Percentiles rank a stretch among this genome's conserved stretches.
phyloP scores from a whole-genome alignment of 2,888 invertebrate genomes.

The Tineola bisselliella region DNA sequence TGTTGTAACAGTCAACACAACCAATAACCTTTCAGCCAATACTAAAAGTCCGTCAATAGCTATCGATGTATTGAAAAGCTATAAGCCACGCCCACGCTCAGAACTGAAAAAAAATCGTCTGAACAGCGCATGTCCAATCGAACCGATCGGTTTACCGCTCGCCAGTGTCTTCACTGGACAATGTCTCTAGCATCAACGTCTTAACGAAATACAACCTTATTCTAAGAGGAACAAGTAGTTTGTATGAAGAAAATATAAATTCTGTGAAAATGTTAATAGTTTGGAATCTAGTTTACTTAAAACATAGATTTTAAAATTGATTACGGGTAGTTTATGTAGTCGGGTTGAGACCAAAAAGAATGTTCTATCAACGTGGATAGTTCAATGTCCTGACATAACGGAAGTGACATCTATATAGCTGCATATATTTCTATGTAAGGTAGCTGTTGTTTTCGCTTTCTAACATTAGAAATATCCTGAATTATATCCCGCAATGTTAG shows the following conservation, averaged over 20 bases:
- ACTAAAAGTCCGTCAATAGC: constrained; percentile 18
- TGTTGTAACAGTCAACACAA: neutral
- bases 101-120: constrained; percentile 26
- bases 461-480: too few relatives aligned
- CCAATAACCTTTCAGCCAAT: neutral
- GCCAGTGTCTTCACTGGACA: neutral
- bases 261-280: too few relatives aligned
- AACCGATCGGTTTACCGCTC: constrained; percentile 13
- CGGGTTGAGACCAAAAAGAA: too few relatives aligned
- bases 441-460: too few relatives aligned
- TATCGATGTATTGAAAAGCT: constrained; percentile 23
- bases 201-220: neutral
- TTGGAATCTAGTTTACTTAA: too few relatives aligned
- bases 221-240: neutral
- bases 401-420: too few relatives aligned
- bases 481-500: too few relatives aligned
- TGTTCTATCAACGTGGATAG: too few relatives aligned
- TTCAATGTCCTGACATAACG: too few relatives aligned
- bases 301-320: too few relatives aligned
- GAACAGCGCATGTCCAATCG: constrained; percentile 34
- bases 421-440: too few relatives aligned
- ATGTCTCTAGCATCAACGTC: neutral
- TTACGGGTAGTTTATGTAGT: too few relatives aligned
- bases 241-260: neutral
- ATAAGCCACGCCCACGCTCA: constrained; percentile 15